Evolutionary conservation across 2,888 invertebrate species (phyloP).

Genomic region (Leptogaster cylindrica): DNA sequence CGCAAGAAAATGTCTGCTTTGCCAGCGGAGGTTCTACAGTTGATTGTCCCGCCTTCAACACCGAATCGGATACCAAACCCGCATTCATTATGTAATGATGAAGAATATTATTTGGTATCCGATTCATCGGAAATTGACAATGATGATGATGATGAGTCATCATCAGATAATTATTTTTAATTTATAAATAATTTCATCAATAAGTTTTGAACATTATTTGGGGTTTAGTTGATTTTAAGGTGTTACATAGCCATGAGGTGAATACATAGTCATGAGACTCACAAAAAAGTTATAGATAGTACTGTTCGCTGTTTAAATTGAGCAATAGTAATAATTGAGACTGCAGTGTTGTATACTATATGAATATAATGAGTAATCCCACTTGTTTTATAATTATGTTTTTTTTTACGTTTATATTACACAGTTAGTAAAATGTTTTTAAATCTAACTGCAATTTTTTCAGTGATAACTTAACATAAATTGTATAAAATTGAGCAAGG

Average conservation of each 20-base stretch:
- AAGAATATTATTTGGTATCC: too few relatives aligned
- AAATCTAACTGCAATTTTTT: conserved; percentile 10
- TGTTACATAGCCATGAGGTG: conserved; percentile 29
- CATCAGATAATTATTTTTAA: too few relatives aligned
- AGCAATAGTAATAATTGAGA: conserved; percentile 36
- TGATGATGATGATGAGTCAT: too few relatives aligned
- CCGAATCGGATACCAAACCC: too few relatives aligned
- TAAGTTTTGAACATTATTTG: conserved; percentile 41
- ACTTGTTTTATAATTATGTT: conserved; percentile 20
- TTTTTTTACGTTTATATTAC: conserved; percentile 23
- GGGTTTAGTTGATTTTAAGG: conserved; percentile 37
- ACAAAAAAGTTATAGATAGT: conserved; percentile 29
- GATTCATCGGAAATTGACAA: too few relatives aligned
- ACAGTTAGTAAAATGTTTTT: conserved; percentile 21
- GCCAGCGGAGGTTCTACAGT: too few relatives aligned
- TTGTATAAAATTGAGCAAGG: conserved; percentile 27
- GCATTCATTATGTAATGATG: too few relatives aligned
- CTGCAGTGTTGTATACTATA: conserved; percentile 25
- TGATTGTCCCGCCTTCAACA: too few relatives aligned
- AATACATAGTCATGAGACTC: conserved; percentile 31
- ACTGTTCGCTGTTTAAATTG: conserved; percentile 31
- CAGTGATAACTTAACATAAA: conserved; percentile 22
- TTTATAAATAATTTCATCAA: too few relatives aligned
- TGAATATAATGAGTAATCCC: conserved; percentile 34
- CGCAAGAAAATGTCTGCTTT: too few relatives aligned